Percentiles rank a stretch among this genome's conserved stretches.
Conservation (phyloP, 2,797 vertebrate genomes). For the Gadopsis bispinosus region DNA sequence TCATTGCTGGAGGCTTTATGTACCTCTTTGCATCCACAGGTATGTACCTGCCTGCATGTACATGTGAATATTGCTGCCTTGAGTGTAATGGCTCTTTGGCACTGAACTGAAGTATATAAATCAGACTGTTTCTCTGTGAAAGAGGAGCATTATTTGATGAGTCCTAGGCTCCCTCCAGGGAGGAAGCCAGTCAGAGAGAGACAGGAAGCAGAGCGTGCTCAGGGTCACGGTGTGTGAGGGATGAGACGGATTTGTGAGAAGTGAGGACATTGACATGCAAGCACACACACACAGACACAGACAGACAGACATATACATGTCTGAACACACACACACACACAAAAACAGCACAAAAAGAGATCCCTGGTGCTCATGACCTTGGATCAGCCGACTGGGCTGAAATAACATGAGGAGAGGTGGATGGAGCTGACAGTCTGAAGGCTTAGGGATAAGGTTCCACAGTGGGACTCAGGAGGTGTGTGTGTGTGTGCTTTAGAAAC, state of each 20-base stretch:
- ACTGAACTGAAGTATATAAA: constrained; percentile 62
- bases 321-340: constrained; percentile 14
- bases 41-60: constrained; percentile 13
- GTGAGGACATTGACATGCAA: constrained; percentile 76
- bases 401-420: constrained; percentile 77
- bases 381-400: constrained; percentile 69
- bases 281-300: constrained; percentile 41
- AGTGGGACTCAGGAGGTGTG: constrained; percentile 34
- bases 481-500: constrained; percentile 18
- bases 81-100: constrained; percentile 43
- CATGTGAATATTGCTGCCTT: constrained; percentile 26
- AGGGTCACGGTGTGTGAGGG: constrained; percentile 81
- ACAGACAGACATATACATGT: constrained; percentile 1
- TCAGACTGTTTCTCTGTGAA: constrained; percentile 67
- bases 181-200: constrained; percentile 78
- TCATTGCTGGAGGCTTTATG: constrained; percentile 26
- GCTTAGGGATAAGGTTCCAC: constrained; percentile 63
- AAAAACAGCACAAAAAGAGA: constrained; percentile 53
- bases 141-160: constrained; percentile 74
- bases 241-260: constrained; percentile 78
- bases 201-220: constrained; percentile 80
- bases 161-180: constrained; percentile 73
- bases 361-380: constrained; percentile 79
- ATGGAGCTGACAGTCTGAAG: constrained; percentile 74
- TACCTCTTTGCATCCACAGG: constrained; percentile 5